phyloP scores from a whole-genome alignment of 2,888 invertebrate genomes.

The Aricia artaxerxes region DNA sequence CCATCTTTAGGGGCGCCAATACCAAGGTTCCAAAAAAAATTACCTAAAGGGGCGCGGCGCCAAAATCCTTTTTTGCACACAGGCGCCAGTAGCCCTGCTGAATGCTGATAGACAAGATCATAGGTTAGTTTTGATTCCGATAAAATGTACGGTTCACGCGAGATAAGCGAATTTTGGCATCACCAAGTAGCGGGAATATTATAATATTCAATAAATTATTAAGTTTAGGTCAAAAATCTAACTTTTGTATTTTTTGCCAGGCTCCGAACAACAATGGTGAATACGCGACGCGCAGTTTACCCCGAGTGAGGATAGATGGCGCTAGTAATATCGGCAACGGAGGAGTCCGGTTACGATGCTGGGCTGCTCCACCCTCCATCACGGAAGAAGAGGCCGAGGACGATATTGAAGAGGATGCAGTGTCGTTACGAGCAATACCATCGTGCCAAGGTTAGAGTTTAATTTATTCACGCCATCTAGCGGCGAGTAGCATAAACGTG shows the following conservation, averaged over 20 bases:
- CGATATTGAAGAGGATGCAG: constrained; percentile 81
- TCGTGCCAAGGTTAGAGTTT: constrained; percentile 72
- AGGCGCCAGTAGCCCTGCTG: too few relatives aligned
- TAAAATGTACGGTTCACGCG: too few relatives aligned
- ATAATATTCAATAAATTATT: too few relatives aligned
- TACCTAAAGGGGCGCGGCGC: too few relatives aligned
- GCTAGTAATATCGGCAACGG: constrained; percentile 83
- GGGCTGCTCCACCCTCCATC: constrained; percentile 84
- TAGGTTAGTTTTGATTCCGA: too few relatives aligned
- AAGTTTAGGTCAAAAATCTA: neutral
- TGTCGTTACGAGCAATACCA: constrained; percentile 83
- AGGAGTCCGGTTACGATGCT: constrained; percentile 81
- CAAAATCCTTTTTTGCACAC: too few relatives aligned
- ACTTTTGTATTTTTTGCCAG: constrained; percentile 48
- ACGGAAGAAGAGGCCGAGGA: constrained; percentile 84
- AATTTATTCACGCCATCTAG: constrained; percentile 52
- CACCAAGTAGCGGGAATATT: too few relatives aligned
- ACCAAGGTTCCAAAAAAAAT: too few relatives aligned
- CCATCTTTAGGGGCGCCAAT: too few relatives aligned
- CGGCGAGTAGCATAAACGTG: constrained; percentile 35
- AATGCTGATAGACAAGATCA: too few relatives aligned
- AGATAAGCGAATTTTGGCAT: too few relatives aligned
- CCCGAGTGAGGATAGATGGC: constrained; percentile 85
- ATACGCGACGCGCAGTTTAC: constrained; percentile 74
- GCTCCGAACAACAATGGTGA: constrained; percentile 67